These are phyloP conservation scores for Vollenhovia emeryi DNA, from an alignment of 1,140 invertebrate genomes.

Conservation along the genomic window DNA sequence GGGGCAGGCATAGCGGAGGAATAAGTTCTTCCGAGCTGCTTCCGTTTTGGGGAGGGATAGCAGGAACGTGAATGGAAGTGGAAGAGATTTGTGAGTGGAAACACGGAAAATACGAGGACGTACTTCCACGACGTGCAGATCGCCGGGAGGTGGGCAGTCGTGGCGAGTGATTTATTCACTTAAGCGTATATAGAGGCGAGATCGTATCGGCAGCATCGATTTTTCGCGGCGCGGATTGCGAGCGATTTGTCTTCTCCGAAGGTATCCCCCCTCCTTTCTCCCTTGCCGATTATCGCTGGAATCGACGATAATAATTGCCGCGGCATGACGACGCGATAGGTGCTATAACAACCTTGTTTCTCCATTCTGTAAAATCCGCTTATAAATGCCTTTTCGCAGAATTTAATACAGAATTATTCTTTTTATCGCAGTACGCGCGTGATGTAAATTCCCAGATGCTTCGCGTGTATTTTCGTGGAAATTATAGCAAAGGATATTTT, in stretches of 20 bases:
- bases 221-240: constrained; percentile 58
- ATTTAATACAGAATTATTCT: background rate
- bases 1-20: constrained; percentile 21
- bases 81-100: constrained; percentile 67
- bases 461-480: background rate
- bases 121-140: constrained; percentile 52
- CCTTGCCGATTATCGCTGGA: constrained; percentile 12
- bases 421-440: background rate
- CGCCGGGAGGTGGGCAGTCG: constrained; percentile 33
- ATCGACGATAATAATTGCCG: constrained; percentile 49
- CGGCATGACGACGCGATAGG: constrained; percentile 7
- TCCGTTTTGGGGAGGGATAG: constrained; percentile 59
- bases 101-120: constrained; percentile 60
- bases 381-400: background rate
- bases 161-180: constrained; percentile 54
- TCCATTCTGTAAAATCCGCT: constrained; percentile 7
- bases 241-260: constrained; percentile 50
- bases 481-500: background rate
- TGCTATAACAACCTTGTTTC: constrained; percentile 4
- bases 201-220: constrained; percentile 58
- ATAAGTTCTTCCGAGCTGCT: constrained; percentile 66
- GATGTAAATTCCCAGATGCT: constrained; percentile 16
- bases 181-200: constrained; percentile 43
- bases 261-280: background rate
- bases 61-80: constrained; percentile 60